A percentile compares a stretch with the other conserved stretches of the same genome.
Evolutionary conservation across 2,113 vertebrate species (phyloP).

Genomic region (Mesocricetus auratus): DNA sequence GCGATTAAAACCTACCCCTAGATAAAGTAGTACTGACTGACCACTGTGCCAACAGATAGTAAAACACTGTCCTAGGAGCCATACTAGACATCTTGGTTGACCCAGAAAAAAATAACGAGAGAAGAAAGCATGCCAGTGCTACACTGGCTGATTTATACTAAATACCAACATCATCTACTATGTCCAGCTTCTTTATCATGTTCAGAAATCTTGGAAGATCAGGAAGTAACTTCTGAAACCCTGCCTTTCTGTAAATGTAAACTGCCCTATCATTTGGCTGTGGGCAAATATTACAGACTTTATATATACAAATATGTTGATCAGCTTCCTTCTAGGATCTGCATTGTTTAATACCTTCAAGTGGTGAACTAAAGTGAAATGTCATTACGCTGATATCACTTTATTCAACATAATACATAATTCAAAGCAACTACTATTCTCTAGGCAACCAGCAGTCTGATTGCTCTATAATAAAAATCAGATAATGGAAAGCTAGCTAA

Average conservation of each 20-base stretch:
- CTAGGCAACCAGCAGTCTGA: constrained; percentile 54
- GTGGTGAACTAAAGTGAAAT: constrained; percentile 59
- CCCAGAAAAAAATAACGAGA: background rate
- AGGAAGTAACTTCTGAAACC: background rate
- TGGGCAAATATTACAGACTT: background rate
- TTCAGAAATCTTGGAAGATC: background rate
- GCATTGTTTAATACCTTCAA: constrained; percentile 32
- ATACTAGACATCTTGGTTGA: background rate
- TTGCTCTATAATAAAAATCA: constrained; percentile 75
- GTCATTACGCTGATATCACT: constrained; percentile 63
- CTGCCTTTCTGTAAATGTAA: background rate
- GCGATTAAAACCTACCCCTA: background rate
- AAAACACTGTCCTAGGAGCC: background rate
- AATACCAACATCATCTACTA: background rate
- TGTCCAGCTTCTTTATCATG: background rate
- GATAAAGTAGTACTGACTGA: constrained; percentile 14
- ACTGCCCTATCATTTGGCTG: background rate
- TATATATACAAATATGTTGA: constrained; percentile 44
- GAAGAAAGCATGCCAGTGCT: background rate
- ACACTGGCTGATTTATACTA: background rate
- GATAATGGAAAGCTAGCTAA: constrained; percentile 71
- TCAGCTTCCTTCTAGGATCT: constrained; percentile 14
- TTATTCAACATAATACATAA: constrained; percentile 73
- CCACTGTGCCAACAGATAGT: background rate
- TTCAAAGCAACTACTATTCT: constrained; percentile 68